Evolutionary conservation across 2,888 invertebrate genomes (phyloP), one percentile per base, ranked within the genome.

Genomic region (Brenthis daphne): DNA sequence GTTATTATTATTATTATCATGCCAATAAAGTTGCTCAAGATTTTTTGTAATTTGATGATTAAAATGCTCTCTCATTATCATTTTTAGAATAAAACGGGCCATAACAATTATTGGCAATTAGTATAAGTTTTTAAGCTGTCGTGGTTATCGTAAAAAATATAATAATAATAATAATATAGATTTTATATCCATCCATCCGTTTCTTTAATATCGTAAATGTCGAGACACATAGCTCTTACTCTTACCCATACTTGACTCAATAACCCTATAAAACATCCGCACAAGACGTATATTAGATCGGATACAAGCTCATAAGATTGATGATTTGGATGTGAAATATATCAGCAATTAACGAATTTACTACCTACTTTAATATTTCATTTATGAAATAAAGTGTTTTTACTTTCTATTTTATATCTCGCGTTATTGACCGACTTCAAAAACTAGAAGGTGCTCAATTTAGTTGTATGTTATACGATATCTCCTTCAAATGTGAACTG

Each of bases 201-300:
- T 53, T 54, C 24, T 50, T 14, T 50, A 37, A 56, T 53, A 74
- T 74, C 61, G 71, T 75, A 77, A 77, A 80, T 77, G 76, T 77
- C 79, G 76, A 77, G 78, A 75, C 71, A 69, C 69, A 65, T 65
- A 66, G 68, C 72, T 64, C 67, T 66, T 66, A 43, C 11, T 8
- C 2, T 2, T 11, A 11, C 2, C 2, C 1, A 75, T 80, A 82
- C 77, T 81, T 82, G 85, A 78, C 80, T 81, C 77, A 82, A 80
- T 83, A 82, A 82, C 80, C 80, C 75, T 82, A 80, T 80, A 80
- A 78, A 82, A 78, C 73, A 68, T 69, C 76, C 75, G 68, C 75
- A 72, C 72, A 82, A 85, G 82, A 86, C 80, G 67, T 72, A 70
- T 70, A 70, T 63, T 67, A 71, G 67, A 70, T 70, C 29, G 68